Evolutionary conservation across 2,113 vertebrate species (phyloP).

Genomic region (Nesogale talazaci): DNA sequence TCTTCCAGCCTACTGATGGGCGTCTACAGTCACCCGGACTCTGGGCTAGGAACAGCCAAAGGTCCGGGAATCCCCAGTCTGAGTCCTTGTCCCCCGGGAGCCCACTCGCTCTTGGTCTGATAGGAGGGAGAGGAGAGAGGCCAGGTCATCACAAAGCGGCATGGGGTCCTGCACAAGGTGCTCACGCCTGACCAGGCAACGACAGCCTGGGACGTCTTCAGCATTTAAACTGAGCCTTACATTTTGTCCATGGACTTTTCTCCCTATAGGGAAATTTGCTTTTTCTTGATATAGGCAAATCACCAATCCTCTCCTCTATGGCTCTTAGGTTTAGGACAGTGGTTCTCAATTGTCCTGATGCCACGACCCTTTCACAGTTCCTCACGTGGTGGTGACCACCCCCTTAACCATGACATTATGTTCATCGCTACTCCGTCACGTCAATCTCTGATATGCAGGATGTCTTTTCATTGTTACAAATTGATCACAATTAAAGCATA

Average conservation of each 20-base stretch:
- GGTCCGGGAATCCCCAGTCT: neutral
- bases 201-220: constrained; percentile 24
- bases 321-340: neutral
- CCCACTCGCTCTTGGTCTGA: neutral
- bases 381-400: too few species aligned
- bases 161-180: neutral
- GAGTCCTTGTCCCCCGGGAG: neutral
- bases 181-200: neutral
- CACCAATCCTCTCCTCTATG: neutral
- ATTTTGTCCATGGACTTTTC: neutral
- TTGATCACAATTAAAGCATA: too few species aligned
- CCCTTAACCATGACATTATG: too few species aligned
- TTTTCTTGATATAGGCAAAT: neutral
- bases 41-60: neutral
- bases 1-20: neutral
- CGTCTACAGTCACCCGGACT: neutral
- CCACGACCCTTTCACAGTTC: too few species aligned
- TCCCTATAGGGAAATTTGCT: neutral
- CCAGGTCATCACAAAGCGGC: neutral
- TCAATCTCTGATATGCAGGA: too few species aligned
- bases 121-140: neutral
- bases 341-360: too few species aligned
- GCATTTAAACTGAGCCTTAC: constrained; percentile 16
- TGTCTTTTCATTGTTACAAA: too few species aligned
- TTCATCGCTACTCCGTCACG: too few species aligned